phyloP scores from a whole-genome alignment of 1,140 invertebrate genomes.

The Aradophagus sp. region DNA sequence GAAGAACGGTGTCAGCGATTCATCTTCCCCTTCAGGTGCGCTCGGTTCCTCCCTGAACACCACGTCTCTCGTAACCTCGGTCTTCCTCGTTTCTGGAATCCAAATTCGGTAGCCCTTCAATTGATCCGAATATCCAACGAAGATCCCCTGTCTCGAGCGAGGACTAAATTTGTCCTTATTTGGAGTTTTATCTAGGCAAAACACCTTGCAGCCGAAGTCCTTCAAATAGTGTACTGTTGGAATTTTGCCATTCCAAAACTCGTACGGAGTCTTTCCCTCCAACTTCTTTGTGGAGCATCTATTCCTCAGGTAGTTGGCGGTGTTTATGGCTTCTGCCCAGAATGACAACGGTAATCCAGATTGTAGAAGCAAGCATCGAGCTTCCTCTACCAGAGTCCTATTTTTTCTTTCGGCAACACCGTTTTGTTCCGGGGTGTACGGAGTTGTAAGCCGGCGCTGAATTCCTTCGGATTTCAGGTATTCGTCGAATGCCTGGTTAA shows the following conservation, averaged over 20 bases:
- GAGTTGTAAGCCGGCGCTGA: constrained; percentile 44
- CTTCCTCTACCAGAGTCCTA: constrained; percentile 59
- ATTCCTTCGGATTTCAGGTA: constrained; percentile 42
- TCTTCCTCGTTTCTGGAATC: constrained; percentile 37
- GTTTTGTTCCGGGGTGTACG: constrained; percentile 65
- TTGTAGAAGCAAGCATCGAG: constrained; percentile 41
- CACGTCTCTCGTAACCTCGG: constrained; percentile 57
- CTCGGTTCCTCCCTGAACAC: constrained; percentile 21
- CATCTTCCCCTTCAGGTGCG: too few species aligned
- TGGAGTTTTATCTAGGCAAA: constrained; percentile 64
- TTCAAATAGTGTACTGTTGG: constrained; percentile 69
- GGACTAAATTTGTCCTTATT: constrained; percentile 52
- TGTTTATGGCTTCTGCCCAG: constrained; percentile 31
- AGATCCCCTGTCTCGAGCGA: constrained; percentile 51
- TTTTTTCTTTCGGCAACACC: constrained; percentile 65
- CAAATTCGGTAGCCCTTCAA: constrained; percentile 56
- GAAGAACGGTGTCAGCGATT: too few species aligned
- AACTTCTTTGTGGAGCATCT: constrained; percentile 60
- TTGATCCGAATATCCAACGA: constrained; percentile 59
- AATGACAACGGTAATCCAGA: constrained; percentile 24
- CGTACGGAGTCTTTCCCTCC: constrained; percentile 68
- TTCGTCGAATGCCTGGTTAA: not conserved
- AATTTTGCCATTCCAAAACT: constrained; percentile 67
- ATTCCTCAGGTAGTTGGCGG: constrained; percentile 45
- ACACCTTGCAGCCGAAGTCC: constrained; percentile 70